Percentiles rank a stretch among this genome's conserved stretches.
Evolutionary conservation across 2,113 vertebrate species (phyloP).

Genomic region (Hippopotamus amphibius): DNA sequence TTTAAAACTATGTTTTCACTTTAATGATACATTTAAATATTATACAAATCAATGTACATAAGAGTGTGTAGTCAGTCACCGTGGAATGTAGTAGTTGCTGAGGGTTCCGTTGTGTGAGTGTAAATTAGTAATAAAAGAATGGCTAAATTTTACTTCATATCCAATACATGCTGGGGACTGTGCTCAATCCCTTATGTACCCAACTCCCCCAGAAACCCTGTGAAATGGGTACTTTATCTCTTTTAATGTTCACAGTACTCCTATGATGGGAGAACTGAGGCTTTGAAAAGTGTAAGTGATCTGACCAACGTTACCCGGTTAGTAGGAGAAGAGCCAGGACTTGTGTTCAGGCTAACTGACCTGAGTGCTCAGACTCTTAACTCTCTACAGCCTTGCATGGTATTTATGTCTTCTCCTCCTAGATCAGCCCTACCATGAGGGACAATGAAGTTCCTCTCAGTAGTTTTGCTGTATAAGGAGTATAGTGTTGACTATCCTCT

Average conservation of each 20-base stretch:
- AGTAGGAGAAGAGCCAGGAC: not conserved
- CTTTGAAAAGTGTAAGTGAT: not conserved
- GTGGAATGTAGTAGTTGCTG: not conserved
- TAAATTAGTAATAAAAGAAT: not conserved
- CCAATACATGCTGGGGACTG: not conserved
- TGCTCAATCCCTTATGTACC: not conserved
- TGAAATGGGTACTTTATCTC: not conserved
- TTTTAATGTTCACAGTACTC: not conserved
- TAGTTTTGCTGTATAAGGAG: not conserved
- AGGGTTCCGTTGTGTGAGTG: not conserved
- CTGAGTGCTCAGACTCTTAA: not conserved
- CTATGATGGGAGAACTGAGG: not conserved
- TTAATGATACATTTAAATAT: not conserved
- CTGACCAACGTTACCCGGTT: too few species aligned
- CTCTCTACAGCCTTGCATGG: rapidly evolving
- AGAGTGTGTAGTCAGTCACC: not conserved
- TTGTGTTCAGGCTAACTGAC: not conserved
- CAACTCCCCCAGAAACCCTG: not conserved
- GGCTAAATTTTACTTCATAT: not conserved
- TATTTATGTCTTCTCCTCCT: too few species aligned
- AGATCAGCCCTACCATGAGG: rapidly evolving
- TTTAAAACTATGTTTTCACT: not conserved
- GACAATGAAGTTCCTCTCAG: not conserved
- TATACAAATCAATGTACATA: not conserved
- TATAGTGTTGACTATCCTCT: not conserved